Conservation (phyloP, 2,888 invertebrate species). For the Lithosia quadra region DNA sequence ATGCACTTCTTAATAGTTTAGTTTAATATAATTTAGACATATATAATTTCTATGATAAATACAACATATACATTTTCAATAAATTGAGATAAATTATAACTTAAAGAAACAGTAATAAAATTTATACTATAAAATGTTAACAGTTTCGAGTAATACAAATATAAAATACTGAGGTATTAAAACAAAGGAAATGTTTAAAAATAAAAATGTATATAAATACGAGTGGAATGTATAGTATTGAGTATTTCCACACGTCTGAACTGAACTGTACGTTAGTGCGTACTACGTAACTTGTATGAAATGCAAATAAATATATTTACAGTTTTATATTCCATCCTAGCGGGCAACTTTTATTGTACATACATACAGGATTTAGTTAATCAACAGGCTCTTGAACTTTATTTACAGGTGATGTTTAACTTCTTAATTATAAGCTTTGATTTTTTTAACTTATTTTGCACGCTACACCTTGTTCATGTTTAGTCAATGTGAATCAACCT, state of each 20-base stretch:
- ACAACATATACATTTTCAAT: background rate
- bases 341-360: background rate
- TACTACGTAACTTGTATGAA: constrained; percentile 39
- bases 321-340: constrained; percentile 17
- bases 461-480: constrained; percentile 5
- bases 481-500: background rate
- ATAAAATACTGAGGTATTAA: constrained; percentile 36
- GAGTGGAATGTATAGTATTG: constrained; percentile 49
- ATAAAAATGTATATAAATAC: constrained; percentile 35
- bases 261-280: too few species aligned
- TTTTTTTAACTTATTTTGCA: constrained; percentile 2
- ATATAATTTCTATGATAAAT: background rate
- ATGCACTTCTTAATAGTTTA: constrained; percentile 6
- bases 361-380: background rate
- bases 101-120: constrained; percentile 34
- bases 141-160: constrained; percentile 29
- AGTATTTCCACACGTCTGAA: constrained; percentile 46
- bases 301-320: constrained; percentile 37
- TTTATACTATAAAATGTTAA: constrained; percentile 27
- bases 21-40: background rate
- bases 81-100: constrained; percentile 20
- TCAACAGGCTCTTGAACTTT: constrained; percentile 4
- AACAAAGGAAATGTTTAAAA: constrained; percentile 38
- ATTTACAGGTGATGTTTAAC: background rate
- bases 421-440: background rate